Conservation (phyloP, 2,888 invertebrate species). For the Lucinisca nassula region DNA sequence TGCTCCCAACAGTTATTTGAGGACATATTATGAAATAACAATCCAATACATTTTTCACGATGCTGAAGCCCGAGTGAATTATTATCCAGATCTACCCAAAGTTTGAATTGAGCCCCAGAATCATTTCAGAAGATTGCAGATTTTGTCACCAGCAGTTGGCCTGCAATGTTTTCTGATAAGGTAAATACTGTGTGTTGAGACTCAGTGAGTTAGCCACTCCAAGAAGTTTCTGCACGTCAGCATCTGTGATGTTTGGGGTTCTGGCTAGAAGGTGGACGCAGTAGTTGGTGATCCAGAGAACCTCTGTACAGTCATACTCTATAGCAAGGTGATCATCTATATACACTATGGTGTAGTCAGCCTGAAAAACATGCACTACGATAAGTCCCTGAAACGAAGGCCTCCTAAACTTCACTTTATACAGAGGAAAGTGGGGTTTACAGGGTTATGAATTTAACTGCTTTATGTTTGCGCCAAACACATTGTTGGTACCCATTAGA, state of each 20-base stretch:
- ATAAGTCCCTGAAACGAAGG: not conserved
- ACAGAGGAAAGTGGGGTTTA: too few species aligned
- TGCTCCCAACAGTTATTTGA: too few species aligned
- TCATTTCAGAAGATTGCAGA: too few species aligned
- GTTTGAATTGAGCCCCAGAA: too few species aligned
- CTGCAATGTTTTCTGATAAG: constrained; percentile 71
- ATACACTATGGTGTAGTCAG: constrained; percentile 76
- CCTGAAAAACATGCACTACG: constrained; percentile 54
- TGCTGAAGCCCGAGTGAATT: too few species aligned
- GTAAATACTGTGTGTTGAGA: constrained; percentile 73
- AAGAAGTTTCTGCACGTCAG: constrained; percentile 64
- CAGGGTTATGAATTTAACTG: too few species aligned
- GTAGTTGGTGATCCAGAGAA: constrained; percentile 78
- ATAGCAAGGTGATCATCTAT: constrained; percentile 75
- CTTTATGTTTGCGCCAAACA: too few species aligned
- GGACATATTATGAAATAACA: too few species aligned
- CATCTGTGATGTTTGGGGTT: constrained; percentile 66
- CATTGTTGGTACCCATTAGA: too few species aligned
- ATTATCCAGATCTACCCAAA: too few species aligned
- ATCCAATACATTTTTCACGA: too few species aligned
- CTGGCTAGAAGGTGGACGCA: constrained; percentile 79
- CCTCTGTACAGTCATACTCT: constrained; percentile 78
- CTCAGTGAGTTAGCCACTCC: constrained; percentile 68
- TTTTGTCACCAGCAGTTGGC: constrained; percentile 89
- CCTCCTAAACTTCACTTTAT: too few species aligned